Base-by-base conservation (phyloP, 2,888 invertebrate genomes). In the Chrysolina oricalcia region DNA sequence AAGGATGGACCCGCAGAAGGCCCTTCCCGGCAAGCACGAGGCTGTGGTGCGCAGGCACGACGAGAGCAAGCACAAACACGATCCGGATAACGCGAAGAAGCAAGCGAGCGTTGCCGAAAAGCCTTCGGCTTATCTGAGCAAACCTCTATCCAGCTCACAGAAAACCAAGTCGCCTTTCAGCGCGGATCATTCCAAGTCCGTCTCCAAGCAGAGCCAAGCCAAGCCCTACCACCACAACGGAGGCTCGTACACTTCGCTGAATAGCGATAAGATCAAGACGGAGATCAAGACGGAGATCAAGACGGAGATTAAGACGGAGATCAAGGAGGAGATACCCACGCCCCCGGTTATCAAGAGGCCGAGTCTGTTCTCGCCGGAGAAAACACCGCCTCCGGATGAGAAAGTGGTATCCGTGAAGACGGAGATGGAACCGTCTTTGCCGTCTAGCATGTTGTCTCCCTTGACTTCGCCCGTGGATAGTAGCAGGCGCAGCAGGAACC, bases 341-440 rank as follows among this genome's bases (percentile, higher is more conserved):
- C 81, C 82, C 23, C 62, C 80, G 17, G 77, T 81, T n/a, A 90
- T 91, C 21, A 89, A 92, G 65, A 91, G 91, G 2, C 92, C 91
- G 0, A 93, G 93, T 15, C 85, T 93, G 43, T 93, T 93, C 86
- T 93, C 93, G 3, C 93, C 93, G 0, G 93, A 93, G 77, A 92
- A 92, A 76, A 90, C 91, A 0, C 91, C 92, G 6, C 86, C 78
- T 10, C 68, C 68, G 1, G 35, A 15, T n/a, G 66, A 72, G 56
- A 89, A 89, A 89, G 89, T 90, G 81, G 73, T 46, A 40, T 48
- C 41, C 2, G 40, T 35, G 9, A 72, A 74, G 41, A 65, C 69
- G n/a, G 72, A 40, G 21, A 77, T 63, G 53, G 70, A 66, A 15
- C 70, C 75, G 41, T 21, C 71, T 8, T 63, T 62, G 15, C 10